Evolutionary conservation across 1,140 invertebrate species (phyloP), one percentile per base, ranked within the genome.

Genomic region (Scaptomyza pallida): DNA sequence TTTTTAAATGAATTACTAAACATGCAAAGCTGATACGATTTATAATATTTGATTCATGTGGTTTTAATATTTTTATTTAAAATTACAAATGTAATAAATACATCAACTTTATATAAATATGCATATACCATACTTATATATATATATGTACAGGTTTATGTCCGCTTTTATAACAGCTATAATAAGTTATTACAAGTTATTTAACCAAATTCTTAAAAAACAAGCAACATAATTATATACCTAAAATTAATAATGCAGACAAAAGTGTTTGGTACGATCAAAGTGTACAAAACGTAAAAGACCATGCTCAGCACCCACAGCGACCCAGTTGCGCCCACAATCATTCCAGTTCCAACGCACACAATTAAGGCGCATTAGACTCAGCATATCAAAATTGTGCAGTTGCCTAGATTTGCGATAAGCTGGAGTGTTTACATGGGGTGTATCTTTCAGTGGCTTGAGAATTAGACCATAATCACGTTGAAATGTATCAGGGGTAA

Each of bases 221-320:
- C 35, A 33, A 21, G 33, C 19, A 64, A 56, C 60, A 50, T 21
- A 13, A 8, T 30, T 26, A 40, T 23, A 12, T 59, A 9, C 26
- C n/a, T n/a, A 30, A 9, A 9, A 5, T 19, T 52, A 43, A 13
- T 50, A 15, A 33, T 19, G 23, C 3, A n/a, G 16, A 2, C 48
- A 55, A 30, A 69, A 74, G 59, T 72, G 50, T 48, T 69, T 56
- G 0, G 78, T 56, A 21, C 59, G 37, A 4, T 75, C 21, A 23
- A 80, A 85, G 37, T 73, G 60, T 0, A 90, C 30, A 26, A 90
- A 69, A 0, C 89, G 81, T 30, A 90, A 23, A 23, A 90, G 54
- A n/a, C 89, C 89, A 43, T 90, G 80, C 37, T 90, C 89, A 19
- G 82, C 77, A 5, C 89, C 89, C 13, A 76, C 47, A 40, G 89